Evolutionary conservation across 1,140 invertebrate species (phyloP), one percentile per base, ranked within the genome.

Genomic region (Brachionus asplanchnoidis): DNA sequence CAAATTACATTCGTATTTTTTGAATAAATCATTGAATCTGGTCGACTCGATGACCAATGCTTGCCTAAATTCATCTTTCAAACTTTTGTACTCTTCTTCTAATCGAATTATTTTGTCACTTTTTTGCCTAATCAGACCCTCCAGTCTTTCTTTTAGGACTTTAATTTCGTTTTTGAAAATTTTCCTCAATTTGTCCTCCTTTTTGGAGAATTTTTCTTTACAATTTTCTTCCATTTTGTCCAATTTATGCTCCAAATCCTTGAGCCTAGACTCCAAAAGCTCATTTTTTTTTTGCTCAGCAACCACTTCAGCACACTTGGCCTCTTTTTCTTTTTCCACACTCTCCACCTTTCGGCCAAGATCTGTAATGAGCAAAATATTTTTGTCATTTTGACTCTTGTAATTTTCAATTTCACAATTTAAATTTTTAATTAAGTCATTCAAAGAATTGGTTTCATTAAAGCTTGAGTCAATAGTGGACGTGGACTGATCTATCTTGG

Each of bases 21-120:
- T 44, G 26, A 66, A 66, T 50, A 82, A 23, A 65, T 82, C 56
- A 44, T 68, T 82, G n/a, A 66, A 82, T 46, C 79, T 53, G 17
- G 3, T 44, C 40, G 79, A 65, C 53, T 82, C 79, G 14, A 82
- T 68, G 36, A 82, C 44, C 44, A 82, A 82, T 6, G 79, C 79
- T 44, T 42, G 44, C 11, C 79, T 32, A 68, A 82, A 82, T 8
- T 82, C 79, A 26, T 82, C 79, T 26, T 82, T 53, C 9, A 82
- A 46, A 14, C 26, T 68, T 82, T 82, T 82, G 28, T 82, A 82
- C 12, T 65, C 3, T 5, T 20, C 20, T 82, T 82, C 79, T 40
- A 82, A 68, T 46, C 28, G 50, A 5, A 3, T 3, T n/a, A 82
- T 65, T 82, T 82, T 82, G 8, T 68, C 65, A 42, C 1, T 40